These are phyloP conservation scores for Malthinus flaveolus DNA, from an alignment of 2,888 invertebrate genomes.

Conservation along the genomic window DNA sequence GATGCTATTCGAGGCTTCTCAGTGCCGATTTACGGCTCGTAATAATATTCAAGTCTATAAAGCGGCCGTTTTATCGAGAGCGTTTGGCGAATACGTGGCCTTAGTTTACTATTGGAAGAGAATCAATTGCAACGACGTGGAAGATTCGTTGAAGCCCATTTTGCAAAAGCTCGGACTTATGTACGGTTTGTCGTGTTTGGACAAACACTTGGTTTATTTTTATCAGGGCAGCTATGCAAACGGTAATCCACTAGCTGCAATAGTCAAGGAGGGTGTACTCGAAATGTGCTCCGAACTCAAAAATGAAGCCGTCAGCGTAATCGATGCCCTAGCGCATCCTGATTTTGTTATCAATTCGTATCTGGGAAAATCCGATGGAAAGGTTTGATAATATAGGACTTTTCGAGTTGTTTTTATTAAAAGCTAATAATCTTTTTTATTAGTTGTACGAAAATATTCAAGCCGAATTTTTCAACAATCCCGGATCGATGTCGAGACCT, in stretches of 20 bases:
- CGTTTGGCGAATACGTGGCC: slow-evolving; percentile 74
- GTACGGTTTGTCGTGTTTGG: slow-evolving; percentile 62
- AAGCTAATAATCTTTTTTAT: slow-evolving; percentile 34
- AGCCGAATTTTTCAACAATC: slow-evolving; percentile 69
- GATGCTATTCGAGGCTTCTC: slow-evolving; percentile 58
- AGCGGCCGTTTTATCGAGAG: slow-evolving; percentile 73
- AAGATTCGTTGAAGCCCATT: slow-evolving; percentile 45
- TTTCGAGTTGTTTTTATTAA: background rate
- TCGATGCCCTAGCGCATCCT: slow-evolving; percentile 85
- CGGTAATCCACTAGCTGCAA: slow-evolving; percentile 56
- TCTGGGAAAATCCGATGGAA: slow-evolving; percentile 82
- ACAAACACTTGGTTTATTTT: slow-evolving; percentile 63
- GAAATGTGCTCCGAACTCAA: slow-evolving; percentile 71
- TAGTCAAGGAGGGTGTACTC: slow-evolving; percentile 70
- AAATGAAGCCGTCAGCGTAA: slow-evolving; percentile 74
- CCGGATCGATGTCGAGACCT: slow-evolving; percentile 71
- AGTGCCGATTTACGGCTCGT: slow-evolving; percentile 72
- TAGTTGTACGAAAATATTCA: slow-evolving; percentile 77
- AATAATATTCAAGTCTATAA: slow-evolving; percentile 82
- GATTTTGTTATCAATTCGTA: slow-evolving; percentile 89
- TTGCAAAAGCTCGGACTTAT: slow-evolving; percentile 60
- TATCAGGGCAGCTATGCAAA: slow-evolving; percentile 61
- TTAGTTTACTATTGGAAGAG: slow-evolving; percentile 59
- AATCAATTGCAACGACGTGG: slow-evolving; percentile 50
- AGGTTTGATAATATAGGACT: slow-evolving; percentile 50